A percentile compares a stretch with the other conserved stretches of the same genome.
These are phyloP conservation scores for Macrotrachela quadricornifera DNA, from an alignment of 1,140 invertebrate species.

Conservation along the genomic window DNA sequence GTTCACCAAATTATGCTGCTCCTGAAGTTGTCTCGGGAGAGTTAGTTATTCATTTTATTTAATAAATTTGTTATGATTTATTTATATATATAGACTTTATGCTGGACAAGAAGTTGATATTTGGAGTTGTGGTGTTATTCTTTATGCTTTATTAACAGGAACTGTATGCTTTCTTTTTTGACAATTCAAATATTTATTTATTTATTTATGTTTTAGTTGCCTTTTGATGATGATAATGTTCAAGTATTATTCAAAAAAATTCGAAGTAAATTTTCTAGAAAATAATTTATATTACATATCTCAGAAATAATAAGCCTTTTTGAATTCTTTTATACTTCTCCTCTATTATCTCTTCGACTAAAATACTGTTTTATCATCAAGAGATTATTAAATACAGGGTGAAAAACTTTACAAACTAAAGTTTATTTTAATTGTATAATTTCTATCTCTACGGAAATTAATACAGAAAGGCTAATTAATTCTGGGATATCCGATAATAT, in stretches of 20 bases:
- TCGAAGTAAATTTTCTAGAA: conserved; percentile 74
- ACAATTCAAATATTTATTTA: background rate
- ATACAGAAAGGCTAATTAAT: no score
- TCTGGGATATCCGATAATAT: background rate
- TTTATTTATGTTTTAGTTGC: conserved; percentile 37
- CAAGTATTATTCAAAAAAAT: conserved; percentile 93
- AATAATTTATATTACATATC: no score
- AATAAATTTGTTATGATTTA: no score
- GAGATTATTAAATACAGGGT: no score
- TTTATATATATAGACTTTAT: conserved; percentile 42
- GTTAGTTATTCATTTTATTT: conserved; percentile 10
- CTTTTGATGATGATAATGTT: conserved; percentile 95
- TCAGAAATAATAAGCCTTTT: no score
- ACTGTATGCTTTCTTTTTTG: conserved; percentile 36
- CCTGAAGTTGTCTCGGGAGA: conserved; percentile 98
- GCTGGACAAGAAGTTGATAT: conserved; percentile 90
- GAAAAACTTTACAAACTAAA: no score
- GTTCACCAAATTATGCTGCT: conserved; percentile 96
- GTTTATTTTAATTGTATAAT: conserved; percentile 14
- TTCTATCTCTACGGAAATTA: no score
- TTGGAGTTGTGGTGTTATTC: conserved; percentile 96
- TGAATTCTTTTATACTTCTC: no score
- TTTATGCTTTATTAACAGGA: conserved; percentile 90
- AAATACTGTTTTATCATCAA: no score
- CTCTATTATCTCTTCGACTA: no score